Evolutionary conservation across 35 echinoderm and acorn worm species (phyloP).

Genomic region (Ptychodera flava): DNA sequence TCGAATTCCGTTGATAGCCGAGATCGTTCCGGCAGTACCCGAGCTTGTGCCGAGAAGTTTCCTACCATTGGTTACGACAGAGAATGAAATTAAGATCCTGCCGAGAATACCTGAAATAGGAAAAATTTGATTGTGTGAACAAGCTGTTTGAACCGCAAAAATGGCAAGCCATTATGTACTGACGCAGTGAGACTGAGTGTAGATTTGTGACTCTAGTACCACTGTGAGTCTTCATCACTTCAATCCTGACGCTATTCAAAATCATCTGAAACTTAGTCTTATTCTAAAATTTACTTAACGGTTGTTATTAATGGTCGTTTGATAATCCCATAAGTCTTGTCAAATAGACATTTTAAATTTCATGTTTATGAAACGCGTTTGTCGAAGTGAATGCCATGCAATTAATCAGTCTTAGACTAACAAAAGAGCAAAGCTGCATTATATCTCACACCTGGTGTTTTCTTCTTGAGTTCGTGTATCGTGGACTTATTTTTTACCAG

Average conservation of each 20-base stretch:
- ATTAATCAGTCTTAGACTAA: too few relatives aligned
- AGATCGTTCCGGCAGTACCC: constrained; percentile 31
- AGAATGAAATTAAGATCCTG: constrained; percentile 40
- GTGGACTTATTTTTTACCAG: not conserved
- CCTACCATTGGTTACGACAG: constrained; percentile 39
- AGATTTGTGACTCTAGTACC: too few relatives aligned
- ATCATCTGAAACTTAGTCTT: too few relatives aligned
- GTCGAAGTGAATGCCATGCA: not conserved
- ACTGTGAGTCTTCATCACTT: not conserved
- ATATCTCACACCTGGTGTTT: not conserved
- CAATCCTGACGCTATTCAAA: not conserved
- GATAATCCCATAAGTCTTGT: not conserved
- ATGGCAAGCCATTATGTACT: too few relatives aligned
- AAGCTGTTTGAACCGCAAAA: too few relatives aligned
- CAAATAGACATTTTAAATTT: too few relatives aligned
- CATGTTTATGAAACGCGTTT: too few relatives aligned
- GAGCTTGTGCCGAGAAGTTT: constrained; percentile 55
- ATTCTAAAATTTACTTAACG: not conserved
- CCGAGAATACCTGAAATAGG: not conserved
- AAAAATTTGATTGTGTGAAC: too few relatives aligned
- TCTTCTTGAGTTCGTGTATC: not conserved
- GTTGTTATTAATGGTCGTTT: not conserved
- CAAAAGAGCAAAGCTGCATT: not conserved
- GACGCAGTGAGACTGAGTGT: too few relatives aligned
- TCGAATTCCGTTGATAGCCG: constrained; percentile 69